Base-by-base conservation (phyloP, 2,888 invertebrate species). In the Lepas anatifera region DNA sequence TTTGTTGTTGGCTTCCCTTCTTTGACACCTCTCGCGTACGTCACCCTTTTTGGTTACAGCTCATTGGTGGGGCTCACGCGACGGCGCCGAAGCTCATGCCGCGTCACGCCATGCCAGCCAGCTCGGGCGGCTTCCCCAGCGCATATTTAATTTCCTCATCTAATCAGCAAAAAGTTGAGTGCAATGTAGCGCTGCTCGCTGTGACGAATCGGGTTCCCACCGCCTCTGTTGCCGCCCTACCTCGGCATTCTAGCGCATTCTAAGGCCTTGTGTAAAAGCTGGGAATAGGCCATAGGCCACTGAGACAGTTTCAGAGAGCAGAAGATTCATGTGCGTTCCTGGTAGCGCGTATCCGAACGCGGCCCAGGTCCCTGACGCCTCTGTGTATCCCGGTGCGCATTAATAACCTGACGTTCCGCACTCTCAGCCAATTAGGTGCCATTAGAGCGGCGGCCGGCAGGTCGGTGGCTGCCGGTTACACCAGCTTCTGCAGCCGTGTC, bases 101-200 rank as follows among this genome's bases (percentile, higher is more conserved):
- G 18, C 58, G 18, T 29, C 22, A 58, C 29, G 25, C 25, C 58
- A 32, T 32, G 58, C n/a, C n/a, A n/a, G n/a, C n/a, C n/a, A n/a
- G n/a, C n/a, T n/a, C n/a, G n/a, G n/a, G n/a, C n/a, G n/a, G n/a
- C n/a, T n/a, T n/a, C n/a, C n/a, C n/a, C n/a, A 58, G 18, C 22
- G 58, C 58, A 58, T 58, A 58, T 58, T 58, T 58, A 58, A 58
- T 58, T 58, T 58, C 58, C 58, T 58, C 29, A 58, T 58, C 58
- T 58, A 58, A 58, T 58, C 58, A 58, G 32, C 58, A 58, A 58
- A 32, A 58, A 32, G 58, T 18, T 18, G 3, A 29, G 58, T 29
- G 58, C 58, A 58, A 22, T 58, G 29, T 41, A 41, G 41, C 41
- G 41, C 11, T 16, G 48, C 43, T 16, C 18, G 18, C 43, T 3